phyloP scores from a whole-genome alignment of 1,140 invertebrate species.

The Drosophila sulfurigaster region DNA sequence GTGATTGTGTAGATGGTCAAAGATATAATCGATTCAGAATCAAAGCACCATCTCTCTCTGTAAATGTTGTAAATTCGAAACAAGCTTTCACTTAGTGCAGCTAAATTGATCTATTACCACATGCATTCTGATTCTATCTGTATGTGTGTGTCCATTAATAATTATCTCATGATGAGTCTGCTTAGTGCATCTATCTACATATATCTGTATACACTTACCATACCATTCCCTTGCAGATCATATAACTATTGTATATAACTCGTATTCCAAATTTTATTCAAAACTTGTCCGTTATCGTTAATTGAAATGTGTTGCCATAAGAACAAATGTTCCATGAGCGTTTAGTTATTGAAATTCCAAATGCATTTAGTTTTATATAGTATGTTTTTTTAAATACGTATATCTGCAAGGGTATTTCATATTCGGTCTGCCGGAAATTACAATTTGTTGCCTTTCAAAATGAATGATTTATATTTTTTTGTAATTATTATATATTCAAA shows the following conservation, averaged over 20 bases:
- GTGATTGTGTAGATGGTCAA: conserved; percentile 25
- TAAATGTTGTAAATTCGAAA: conserved; percentile 79
- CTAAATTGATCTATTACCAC: conserved; percentile 7
- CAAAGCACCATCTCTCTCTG: conserved; percentile 36
- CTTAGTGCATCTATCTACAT: conserved; percentile 22
- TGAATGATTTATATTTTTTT: conserved; percentile 29
- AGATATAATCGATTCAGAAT: too few species aligned
- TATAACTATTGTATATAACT: conserved; percentile 24
- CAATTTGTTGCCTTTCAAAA: conserved; percentile 12
- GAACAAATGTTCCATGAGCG: conserved; percentile 31
- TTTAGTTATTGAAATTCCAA: conserved; percentile 4
- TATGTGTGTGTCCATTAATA: conserved; percentile 36
- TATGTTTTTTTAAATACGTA: not conserved
- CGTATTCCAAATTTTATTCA: not conserved
- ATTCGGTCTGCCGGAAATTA: conserved; percentile 31
- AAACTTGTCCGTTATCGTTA: conserved; percentile 7
- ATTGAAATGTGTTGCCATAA: not conserved
- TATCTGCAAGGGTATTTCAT: conserved; percentile 39
- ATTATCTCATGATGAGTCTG: conserved; percentile 14
- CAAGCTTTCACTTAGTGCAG: conserved; percentile 24
- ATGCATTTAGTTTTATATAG: conserved; percentile 8
- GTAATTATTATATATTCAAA: not conserved
- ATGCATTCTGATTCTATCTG: conserved; percentile 28
- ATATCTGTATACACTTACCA: conserved; percentile 9
- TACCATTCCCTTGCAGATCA: conserved; percentile 31